phyloP scores from a whole-genome alignment of 2,888 invertebrate genomes.

The Eurytoma californica region DNA sequence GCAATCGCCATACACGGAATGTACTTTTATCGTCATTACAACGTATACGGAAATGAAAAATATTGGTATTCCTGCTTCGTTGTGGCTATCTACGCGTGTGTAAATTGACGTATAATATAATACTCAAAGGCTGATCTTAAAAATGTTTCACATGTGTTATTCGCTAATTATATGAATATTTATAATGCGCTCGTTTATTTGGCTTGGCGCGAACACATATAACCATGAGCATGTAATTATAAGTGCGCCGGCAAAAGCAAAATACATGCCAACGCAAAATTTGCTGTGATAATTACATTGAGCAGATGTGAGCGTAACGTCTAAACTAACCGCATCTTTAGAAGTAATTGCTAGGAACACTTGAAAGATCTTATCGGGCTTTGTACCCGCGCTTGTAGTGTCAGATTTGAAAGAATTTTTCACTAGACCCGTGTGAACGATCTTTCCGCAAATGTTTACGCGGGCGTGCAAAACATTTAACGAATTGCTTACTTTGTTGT shows the following conservation, averaged over 20 bases:
- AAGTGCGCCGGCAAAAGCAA: conserved; percentile 1
- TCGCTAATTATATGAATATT: conserved; percentile 52
- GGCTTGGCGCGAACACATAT: conserved; percentile 9
- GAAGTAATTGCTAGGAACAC: conserved; percentile 38
- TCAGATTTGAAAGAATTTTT: conserved; percentile 41
- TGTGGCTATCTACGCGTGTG: not conserved
- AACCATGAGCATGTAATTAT: conserved; percentile 2
- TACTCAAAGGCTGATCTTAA: conserved; percentile 41
- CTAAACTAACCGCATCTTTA: conserved; percentile 31
- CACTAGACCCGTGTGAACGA: conserved; percentile 16
- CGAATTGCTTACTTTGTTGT: not conserved
- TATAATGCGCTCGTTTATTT: conserved; percentile 40
- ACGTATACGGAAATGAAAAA: not conserved
- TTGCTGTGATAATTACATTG: conserved; percentile 49
- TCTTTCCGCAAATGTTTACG: conserved; percentile 1
- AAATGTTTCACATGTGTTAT: conserved; percentile 23
- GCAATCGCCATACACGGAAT: too few relatives aligned
- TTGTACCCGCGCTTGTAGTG: conserved; percentile 22
- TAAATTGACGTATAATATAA: conserved; percentile 29
- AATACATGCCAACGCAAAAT: conserved; percentile 48
- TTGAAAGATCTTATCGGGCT: conserved; percentile 31
- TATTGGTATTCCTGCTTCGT: conserved; percentile 12
- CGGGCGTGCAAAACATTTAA: conserved; percentile 16
- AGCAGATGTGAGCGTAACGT: conserved; percentile 25
- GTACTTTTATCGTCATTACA: too few relatives aligned